Percentiles rank a stretch among this genome's conserved stretches.
phyloP scores from a whole-genome alignment of 2,113 vertebrate genomes.

The Ammodramus savannarum region DNA sequence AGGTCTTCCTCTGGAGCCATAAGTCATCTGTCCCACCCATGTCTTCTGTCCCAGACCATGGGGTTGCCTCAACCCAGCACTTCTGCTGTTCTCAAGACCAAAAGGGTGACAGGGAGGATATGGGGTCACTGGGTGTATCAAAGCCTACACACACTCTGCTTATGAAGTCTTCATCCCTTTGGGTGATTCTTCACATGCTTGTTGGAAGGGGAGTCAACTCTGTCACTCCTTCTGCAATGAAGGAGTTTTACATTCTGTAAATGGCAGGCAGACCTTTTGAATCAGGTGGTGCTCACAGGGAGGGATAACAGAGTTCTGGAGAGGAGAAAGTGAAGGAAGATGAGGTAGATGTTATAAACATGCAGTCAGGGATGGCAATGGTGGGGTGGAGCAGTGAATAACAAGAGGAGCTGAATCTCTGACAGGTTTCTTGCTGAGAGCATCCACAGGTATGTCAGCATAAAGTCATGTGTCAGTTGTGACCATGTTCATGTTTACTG shows the following conservation, averaged over 20 bases:
- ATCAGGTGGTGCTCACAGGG: accelerated
- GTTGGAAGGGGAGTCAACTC: background rate
- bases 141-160: background rate
- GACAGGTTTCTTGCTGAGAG: background rate
- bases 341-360: background rate
- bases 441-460: background rate
- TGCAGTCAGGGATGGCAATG: background rate
- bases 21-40: background rate
- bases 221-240: background rate
- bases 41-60: accelerated
- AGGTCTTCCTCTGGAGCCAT: background rate
- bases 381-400: background rate
- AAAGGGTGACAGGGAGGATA: background rate
- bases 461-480: background rate
- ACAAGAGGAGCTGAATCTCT: background rate
- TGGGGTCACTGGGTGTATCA: background rate
- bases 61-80: background rate
- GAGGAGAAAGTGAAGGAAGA: background rate
- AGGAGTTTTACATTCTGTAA: background rate
- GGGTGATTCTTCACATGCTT: background rate
- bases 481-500: background rate
- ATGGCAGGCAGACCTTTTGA: background rate
- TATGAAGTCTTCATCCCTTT: background rate
- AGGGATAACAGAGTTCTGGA: background rate
- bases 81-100: background rate